Conservation (phyloP, 2,113 vertebrate species). For the Gymnobelideus leadbeateri region DNA sequence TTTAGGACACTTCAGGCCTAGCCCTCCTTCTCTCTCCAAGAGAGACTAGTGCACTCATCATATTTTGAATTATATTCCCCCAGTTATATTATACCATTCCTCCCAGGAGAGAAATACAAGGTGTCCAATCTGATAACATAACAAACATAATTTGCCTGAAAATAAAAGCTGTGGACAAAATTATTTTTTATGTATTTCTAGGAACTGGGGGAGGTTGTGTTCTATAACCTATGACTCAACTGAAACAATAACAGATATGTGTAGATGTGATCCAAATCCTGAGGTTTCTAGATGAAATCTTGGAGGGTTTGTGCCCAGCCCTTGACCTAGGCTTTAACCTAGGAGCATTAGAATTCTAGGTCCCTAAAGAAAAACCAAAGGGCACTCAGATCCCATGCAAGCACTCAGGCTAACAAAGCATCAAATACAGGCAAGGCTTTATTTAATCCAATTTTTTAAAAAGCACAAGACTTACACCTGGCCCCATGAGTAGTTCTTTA, state of each 20-base stretch:
- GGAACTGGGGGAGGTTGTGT: not conserved
- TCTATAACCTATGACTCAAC: not conserved
- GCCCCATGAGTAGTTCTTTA: not conserved
- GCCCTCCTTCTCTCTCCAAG: constrained; percentile 54
- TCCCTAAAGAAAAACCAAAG: not conserved
- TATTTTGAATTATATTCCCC: constrained; percentile 68
- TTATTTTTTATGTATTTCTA: not conserved
- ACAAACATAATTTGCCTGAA: constrained; percentile 39
- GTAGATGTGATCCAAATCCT: not conserved
- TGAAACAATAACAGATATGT: not conserved
- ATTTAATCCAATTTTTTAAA: not conserved
- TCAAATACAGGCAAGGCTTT: not conserved
- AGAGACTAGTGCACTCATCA: constrained; percentile 41
- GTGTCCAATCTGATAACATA: constrained; percentile 40
- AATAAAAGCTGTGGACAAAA: constrained; percentile 40
- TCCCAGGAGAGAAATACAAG: constrained; percentile 44
- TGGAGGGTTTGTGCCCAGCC: not conserved
- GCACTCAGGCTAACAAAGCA: not conserved
- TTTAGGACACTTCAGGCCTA: constrained; percentile 57
- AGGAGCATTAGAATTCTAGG: not conserved
- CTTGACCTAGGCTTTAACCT: not conserved
- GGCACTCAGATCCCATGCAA: not conserved
- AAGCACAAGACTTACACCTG: not conserved
- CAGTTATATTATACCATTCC: constrained; percentile 56
- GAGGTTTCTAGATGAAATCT: not conserved